Base-by-base conservation (phyloP, 1,140 invertebrate species). In the Leptestheria dahalacensis region DNA sequence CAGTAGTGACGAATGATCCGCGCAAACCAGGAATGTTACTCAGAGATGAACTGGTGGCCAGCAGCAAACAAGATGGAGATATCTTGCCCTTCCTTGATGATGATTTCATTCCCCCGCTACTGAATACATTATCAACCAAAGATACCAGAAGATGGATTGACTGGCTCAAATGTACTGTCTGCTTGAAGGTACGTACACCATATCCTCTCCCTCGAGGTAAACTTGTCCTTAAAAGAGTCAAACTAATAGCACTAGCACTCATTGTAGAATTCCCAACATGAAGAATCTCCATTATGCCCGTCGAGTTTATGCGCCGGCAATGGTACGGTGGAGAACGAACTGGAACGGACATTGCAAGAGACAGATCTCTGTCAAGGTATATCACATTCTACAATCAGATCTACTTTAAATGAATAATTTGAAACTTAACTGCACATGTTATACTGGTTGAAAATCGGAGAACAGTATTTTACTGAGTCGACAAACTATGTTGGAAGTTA, bases 101-200 rank as follows among this genome's bases (percentile, higher is more conserved):
- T 18, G 53, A 55, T 20, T 20, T 26, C 2, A 55, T 55, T 25
- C 53, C 53, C 21, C 53, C 53, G 26, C 26, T 55, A 28, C 18
- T 55, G 3, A 55, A 25, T 33, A 55, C 26, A 20, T 33, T 55
- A 18, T 55, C 53, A 15, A 25, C 26, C 26, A 33, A 55, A 15
- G 53, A 55, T 9, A 55, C 53, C 2, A 26, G 33, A 29, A 26
- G 33, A 55, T 55, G 53, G 53, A 33, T 33, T 29, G 20, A 33
- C 28, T 55, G 53, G 53, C 53, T 55, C 15, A 26, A 33, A n/a
- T 55, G 53, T 28, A 55, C 53, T 15, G 26, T 55, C 33, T 55
- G 53, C 21, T 33, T 55, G 3, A 55, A 55, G 53, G 53, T 55
- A 55, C 20, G 10, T 3, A 2, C 12, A 41, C 15, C 33, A 9